Percentiles rank a stretch among this genome's conserved stretches.
phyloP scores from a whole-genome alignment of 2,797 vertebrate species.

The Atherinosoma microstoma region DNA sequence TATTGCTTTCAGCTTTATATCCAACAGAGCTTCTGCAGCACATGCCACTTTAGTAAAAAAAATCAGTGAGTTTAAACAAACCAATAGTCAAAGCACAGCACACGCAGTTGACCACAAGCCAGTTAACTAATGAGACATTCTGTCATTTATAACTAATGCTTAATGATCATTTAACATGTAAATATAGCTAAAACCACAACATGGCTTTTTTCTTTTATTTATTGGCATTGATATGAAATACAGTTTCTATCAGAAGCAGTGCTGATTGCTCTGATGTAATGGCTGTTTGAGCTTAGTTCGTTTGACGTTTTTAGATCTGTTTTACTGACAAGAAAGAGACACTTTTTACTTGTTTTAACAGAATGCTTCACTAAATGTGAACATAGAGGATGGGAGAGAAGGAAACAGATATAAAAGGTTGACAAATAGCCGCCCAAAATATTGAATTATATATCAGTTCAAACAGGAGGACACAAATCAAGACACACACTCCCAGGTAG shows the following conservation, averaged over 20 bases:
- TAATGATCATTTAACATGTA: neutral
- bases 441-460: neutral
- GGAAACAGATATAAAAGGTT: neutral
- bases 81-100: neutral
- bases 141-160: neutral
- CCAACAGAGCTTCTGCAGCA: neutral
- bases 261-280: neutral
- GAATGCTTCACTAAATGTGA: neutral
- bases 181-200: neutral
- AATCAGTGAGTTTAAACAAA: neutral
- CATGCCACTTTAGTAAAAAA: neutral
- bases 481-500: constrained; percentile 3
- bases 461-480: neutral
- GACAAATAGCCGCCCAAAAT: neutral
- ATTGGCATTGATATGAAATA: neutral
- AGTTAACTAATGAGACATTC: constrained; percentile 1
- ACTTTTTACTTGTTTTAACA: too few species aligned
- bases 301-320: neutral
- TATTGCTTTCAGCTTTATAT: neutral
- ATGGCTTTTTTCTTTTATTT: neutral
- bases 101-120: neutral
- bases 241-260: neutral
- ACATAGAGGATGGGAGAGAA: neutral
- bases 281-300: neutral
- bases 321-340: too few species aligned